Percentiles rank a stretch among this genome's conserved stretches.
These are phyloP conservation scores for Rhynchotus rufescens DNA, from an alignment of 2,797 vertebrate species.

Conservation along the genomic window DNA sequence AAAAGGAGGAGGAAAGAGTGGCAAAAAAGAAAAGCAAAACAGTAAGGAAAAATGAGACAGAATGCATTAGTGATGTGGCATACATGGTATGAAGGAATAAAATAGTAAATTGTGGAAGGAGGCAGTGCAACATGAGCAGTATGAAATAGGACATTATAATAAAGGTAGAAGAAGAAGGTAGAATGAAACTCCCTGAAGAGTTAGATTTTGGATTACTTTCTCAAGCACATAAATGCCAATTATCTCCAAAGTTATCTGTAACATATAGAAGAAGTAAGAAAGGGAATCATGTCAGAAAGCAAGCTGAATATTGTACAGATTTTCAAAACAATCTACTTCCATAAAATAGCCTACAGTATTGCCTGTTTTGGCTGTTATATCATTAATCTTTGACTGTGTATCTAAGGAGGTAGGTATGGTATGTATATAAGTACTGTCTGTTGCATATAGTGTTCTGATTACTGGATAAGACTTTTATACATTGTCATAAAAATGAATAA, in stretches of 20 bases:
- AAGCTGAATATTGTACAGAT: background rate
- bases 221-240: background rate
- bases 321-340: background rate
- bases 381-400: background rate
- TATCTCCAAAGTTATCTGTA: background rate
- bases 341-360: background rate
- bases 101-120: constrained; percentile 21
- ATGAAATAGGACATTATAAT: background rate
- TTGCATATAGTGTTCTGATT: background rate
- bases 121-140: background rate
- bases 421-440: background rate
- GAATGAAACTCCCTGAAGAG: background rate
- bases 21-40: background rate
- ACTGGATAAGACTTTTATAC: background rate
- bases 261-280: background rate
- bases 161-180: constrained; percentile 12
- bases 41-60: constrained; percentile 23
- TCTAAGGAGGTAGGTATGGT: background rate
- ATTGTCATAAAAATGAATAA: background rate
- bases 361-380: background rate
- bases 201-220: background rate
- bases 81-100: constrained; percentile 1
- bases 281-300: background rate
- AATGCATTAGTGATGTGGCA: background rate
- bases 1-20: constrained; percentile 39